Conservation (phyloP, 2,888 invertebrate species). For the Athrips mouffetella region DNA sequence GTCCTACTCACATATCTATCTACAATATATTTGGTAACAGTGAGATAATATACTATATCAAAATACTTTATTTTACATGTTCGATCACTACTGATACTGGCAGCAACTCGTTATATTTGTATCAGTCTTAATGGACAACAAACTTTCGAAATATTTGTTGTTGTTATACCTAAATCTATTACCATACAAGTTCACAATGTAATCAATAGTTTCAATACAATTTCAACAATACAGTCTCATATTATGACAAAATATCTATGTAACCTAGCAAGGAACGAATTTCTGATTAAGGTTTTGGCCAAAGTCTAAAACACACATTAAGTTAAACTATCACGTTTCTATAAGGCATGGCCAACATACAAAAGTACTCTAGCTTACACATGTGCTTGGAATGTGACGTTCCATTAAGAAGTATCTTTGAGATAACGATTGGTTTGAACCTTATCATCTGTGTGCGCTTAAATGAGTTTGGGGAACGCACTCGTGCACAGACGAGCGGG, state of each 20-base stretch:
- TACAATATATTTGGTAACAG: slow-evolving; percentile 78
- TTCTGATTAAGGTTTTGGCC: slow-evolving; percentile 49
- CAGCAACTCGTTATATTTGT: slow-evolving; percentile 50
- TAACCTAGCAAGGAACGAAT: slow-evolving; percentile 53
- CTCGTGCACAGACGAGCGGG: slow-evolving; percentile 71
- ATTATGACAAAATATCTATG: slow-evolving; percentile 40
- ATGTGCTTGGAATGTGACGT: slow-evolving; percentile 71
- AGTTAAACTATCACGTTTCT: slow-evolving; percentile 55
- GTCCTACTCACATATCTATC: slow-evolving; percentile 45
- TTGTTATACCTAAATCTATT: slow-evolving; percentile 11
- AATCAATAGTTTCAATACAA: slow-evolving; percentile 47
- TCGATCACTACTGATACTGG: slow-evolving; percentile 61
- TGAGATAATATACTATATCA: slow-evolving; percentile 73
- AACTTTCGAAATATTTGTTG: slow-evolving; percentile 25
- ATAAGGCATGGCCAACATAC: slow-evolving; percentile 62
- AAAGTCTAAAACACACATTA: slow-evolving; percentile 44
- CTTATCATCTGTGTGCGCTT: slow-evolving; percentile 69
- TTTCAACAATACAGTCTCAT: slow-evolving; percentile 59
- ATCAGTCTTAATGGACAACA: slow-evolving; percentile 70
- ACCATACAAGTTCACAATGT: slow-evolving; percentile 36
- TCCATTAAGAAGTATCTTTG: slow-evolving; percentile 67
- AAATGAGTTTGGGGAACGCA: slow-evolving; percentile 74
- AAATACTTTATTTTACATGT: slow-evolving; percentile 62
- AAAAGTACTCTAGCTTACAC: slow-evolving; percentile 60
- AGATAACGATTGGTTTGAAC: slow-evolving; percentile 57